These are phyloP conservation scores for Napeogenes sylphis DNA, from an alignment of 2,888 invertebrate species.

Conservation along the genomic window DNA sequence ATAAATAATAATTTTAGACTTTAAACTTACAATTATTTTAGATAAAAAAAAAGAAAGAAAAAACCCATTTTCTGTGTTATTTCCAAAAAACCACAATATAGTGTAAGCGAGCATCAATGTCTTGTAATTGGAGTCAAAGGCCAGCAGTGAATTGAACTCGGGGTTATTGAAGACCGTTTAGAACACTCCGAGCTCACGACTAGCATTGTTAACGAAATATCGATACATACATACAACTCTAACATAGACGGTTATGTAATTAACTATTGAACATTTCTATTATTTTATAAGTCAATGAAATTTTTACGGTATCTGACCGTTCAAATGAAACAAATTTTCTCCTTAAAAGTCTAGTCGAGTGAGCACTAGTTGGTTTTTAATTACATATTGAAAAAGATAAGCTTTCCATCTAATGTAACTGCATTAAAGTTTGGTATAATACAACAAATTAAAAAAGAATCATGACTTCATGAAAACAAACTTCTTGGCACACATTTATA, in stretches of 20 bases:
- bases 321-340: neutral
- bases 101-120: neutral
- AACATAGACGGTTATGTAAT: too few relatives aligned
- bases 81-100: neutral
- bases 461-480: too few relatives aligned
- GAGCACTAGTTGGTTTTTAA: neutral
- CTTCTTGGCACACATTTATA: too few relatives aligned
- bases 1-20: too few relatives aligned
- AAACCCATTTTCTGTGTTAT: too few relatives aligned
- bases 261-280: too few relatives aligned
- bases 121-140: conserved; percentile 17
- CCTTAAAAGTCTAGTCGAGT: neutral
- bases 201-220: neutral
- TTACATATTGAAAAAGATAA: neutral
- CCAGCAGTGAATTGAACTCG: conserved; percentile 20
- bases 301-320: too few relatives aligned
- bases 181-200: conserved; percentile 22
- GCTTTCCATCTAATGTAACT: neutral
- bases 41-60: too few relatives aligned
- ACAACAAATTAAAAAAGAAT: too few relatives aligned
- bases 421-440: too few relatives aligned
- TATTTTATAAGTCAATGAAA: too few relatives aligned
- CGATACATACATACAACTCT: neutral
- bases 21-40: too few relatives aligned
- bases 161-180: conserved; percentile 28